These are phyloP conservation scores for Lysandra coridon DNA, from an alignment of 2,888 invertebrate species.

Conservation along the genomic window DNA sequence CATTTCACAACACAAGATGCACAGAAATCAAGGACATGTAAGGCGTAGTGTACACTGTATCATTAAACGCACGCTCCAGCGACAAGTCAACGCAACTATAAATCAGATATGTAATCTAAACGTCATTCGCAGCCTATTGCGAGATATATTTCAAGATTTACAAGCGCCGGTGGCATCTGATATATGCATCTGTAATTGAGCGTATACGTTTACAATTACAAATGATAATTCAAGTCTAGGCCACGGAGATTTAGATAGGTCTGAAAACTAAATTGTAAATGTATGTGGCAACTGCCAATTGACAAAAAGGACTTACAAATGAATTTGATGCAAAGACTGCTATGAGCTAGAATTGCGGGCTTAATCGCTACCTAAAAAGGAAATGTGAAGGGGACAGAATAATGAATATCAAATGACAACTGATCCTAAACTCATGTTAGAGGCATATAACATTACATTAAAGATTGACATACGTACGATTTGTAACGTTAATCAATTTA, in stretches of 20 bases:
- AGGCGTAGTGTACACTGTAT: slow-evolving; percentile 40
- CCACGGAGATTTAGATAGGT: background rate
- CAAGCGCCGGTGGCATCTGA: slow-evolving; percentile 40
- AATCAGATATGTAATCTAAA: slow-evolving; percentile 62
- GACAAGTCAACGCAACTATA: slow-evolving; percentile 68
- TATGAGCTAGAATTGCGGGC: slow-evolving; percentile 41
- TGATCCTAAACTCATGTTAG: slow-evolving; percentile 31
- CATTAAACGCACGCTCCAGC: slow-evolving; percentile 37
- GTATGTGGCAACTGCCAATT: background rate
- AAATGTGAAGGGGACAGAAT: slow-evolving; percentile 39
- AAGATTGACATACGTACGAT: background rate
- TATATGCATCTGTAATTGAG: slow-evolving; percentile 41
- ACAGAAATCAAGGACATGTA: slow-evolving; percentile 21
- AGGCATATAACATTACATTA: background rate
- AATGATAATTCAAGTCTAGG: slow-evolving; percentile 23
- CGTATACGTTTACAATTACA: slow-evolving; percentile 24
- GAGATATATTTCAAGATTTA: slow-evolving; percentile 47
- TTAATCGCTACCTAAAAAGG: slow-evolving; percentile 43
- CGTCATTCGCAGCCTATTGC: slow-evolving; percentile 62
- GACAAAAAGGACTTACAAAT: slow-evolving; percentile 6
- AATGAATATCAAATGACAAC: slow-evolving; percentile 39
- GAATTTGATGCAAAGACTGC: slow-evolving; percentile 17
- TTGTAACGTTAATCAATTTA: no score
- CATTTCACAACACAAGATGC: background rate
- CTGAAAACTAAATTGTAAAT: slow-evolving; percentile 1